These are phyloP conservation scores for Chrosomus eos DNA, from an alignment of 2,797 vertebrate species.

Conservation along the genomic window DNA sequence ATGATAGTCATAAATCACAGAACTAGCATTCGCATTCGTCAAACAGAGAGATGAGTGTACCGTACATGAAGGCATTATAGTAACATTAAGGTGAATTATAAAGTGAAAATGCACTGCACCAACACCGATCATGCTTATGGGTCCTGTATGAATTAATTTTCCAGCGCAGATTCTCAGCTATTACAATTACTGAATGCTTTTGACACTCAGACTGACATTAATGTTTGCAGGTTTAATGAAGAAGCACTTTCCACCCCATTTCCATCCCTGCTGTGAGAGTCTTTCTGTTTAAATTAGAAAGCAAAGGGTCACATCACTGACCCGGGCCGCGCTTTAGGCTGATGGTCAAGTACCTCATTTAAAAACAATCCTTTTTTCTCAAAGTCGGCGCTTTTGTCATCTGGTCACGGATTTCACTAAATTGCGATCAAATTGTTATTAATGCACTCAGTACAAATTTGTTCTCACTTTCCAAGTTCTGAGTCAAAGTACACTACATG, in stretches of 20 bases:
- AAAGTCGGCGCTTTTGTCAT: background rate
- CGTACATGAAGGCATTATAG: background rate
- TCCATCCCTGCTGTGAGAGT: background rate
- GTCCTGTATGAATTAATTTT: constrained; percentile 1
- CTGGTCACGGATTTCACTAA: constrained; percentile 1
- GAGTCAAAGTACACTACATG: background rate
- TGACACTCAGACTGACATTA: constrained; percentile 15
- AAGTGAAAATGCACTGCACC: background rate
- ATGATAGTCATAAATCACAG: background rate
- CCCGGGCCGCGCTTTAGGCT: background rate
- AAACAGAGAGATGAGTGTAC: background rate
- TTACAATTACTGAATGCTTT: background rate
- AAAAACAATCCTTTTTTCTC: background rate
- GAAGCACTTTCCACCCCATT: constrained; percentile 22
- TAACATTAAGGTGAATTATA: constrained; percentile 19
- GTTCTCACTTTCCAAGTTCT: background rate
- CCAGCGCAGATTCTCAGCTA: background rate
- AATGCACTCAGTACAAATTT: background rate
- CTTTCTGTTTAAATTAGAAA: constrained; percentile 7
- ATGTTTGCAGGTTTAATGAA: constrained; percentile 19
- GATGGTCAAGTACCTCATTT: constrained; percentile 3
- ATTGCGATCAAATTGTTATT: background rate
- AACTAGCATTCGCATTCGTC: background rate
- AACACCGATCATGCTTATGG: background rate
- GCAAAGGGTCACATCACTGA: background rate